These are phyloP conservation scores for Hirudo medicinalis DNA, from an alignment of 1,140 invertebrate genomes.

Conservation along the genomic window DNA sequence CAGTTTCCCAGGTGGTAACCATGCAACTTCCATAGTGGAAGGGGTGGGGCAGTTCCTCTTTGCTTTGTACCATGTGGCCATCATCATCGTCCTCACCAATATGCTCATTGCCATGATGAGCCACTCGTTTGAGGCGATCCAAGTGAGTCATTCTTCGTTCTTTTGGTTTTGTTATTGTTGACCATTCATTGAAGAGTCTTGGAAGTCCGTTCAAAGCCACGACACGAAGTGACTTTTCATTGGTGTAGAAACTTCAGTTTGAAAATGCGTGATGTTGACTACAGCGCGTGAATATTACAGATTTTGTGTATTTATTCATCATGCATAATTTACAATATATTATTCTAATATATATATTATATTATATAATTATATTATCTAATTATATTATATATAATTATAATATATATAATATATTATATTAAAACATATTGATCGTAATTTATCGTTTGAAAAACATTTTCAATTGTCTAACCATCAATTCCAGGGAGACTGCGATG, in stretches of 20 bases:
- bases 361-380: no score
- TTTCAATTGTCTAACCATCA: slow-evolving; percentile 12
- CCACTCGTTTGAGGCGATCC: slow-evolving; percentile 48
- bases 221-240: not conserved
- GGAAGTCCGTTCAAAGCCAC: no score
- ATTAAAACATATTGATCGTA: no score
- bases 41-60: slow-evolving; percentile 47
- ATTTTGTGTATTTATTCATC: no score
- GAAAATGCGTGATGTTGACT: not conserved
- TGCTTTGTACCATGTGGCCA: slow-evolving; percentile 44
- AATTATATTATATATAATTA: no score
- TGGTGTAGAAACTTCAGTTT: not conserved
- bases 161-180: no score
- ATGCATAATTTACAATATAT: no score
- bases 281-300: no score
- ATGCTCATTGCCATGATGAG: slow-evolving; percentile 53
- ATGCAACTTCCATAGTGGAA: slow-evolving; percentile 35
- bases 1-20: slow-evolving; percentile 20
- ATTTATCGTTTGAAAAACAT: no score
- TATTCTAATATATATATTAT: no score
- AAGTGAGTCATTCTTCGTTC: slow-evolving; percentile 24
- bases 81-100: slow-evolving; percentile 51
- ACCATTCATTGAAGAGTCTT: no score
- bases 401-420: no score
- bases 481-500: slow-evolving; percentile 64